Conservation (phyloP, 2,113 vertebrate genomes). For the Aspiorhynchus laticeps region DNA sequence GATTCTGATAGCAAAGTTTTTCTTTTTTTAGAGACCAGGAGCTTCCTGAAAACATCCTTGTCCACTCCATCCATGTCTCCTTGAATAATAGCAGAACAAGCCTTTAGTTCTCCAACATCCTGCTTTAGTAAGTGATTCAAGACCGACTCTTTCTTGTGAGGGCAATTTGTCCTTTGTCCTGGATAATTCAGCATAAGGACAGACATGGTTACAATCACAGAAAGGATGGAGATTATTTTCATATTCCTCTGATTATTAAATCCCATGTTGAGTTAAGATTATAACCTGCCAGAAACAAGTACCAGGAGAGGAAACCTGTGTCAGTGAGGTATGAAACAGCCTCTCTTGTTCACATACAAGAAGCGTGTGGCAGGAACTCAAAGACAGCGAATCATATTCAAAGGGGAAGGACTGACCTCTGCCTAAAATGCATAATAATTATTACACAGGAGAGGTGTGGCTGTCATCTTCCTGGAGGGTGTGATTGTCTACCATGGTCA, state of each 20-base stretch:
- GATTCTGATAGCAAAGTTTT: constrained; percentile 54
- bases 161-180: constrained; percentile 14
- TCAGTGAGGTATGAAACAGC: neutral
- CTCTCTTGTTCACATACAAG: neutral
- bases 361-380: neutral
- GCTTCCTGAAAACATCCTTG: constrained; percentile 54
- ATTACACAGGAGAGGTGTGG: constrained; percentile 22
- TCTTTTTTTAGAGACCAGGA: constrained; percentile 63
- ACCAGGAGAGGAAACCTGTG: neutral
- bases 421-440: neutral
- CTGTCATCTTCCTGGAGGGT: neutral
- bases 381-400: neutral
- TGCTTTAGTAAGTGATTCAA: constrained; percentile 36
- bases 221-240: neutral
- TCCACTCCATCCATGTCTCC: constrained; percentile 63
- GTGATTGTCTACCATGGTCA: neutral
- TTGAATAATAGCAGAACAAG: constrained; percentile 74
- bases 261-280: constrained; percentile 21
- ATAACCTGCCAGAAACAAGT: neutral
- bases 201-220: constrained; percentile 8
- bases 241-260: neutral
- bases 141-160: neutral
- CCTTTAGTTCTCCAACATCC: constrained; percentile 62
- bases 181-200: constrained; percentile 38
- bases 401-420: neutral